phyloP scores from a whole-genome alignment of 2,113 vertebrate genomes.

The Cryptoleucopteryx plumbea region DNA sequence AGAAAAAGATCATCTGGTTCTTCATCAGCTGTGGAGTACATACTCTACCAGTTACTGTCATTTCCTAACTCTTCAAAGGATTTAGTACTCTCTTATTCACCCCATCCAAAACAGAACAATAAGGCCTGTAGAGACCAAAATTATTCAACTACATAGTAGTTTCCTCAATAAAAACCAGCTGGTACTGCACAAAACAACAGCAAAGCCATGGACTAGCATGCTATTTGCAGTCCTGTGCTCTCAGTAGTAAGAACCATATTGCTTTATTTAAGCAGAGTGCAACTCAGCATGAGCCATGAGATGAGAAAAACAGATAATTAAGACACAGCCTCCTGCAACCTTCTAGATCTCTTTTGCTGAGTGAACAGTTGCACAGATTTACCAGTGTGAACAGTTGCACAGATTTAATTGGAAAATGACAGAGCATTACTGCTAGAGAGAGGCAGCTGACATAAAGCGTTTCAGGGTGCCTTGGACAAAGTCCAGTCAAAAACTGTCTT shows the following conservation, averaged over 20 bases:
- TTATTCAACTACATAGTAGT: neutral
- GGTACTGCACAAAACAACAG: neutral
- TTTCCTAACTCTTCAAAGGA: constrained; percentile 32
- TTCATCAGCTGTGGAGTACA: constrained; percentile 1
- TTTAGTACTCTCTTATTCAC: neutral
- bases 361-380: neutral
- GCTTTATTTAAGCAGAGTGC: neutral
- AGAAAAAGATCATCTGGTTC: neutral
- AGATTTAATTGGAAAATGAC: neutral
- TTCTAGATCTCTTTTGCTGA: neutral
- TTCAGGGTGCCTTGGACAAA: neutral
- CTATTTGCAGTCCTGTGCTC: neutral
- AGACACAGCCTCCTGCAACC: neutral
- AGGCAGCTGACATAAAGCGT: neutral
- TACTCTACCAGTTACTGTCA: neutral
- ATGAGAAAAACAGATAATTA: neutral
- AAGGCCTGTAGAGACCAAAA: neutral
- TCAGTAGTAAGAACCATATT: neutral
- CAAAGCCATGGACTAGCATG: neutral
- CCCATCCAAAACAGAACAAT: constrained; percentile 9
- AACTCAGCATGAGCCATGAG: neutral
- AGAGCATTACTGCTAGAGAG: neutral
- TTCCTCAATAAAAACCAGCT: constrained; percentile 37
- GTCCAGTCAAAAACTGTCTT: neutral
- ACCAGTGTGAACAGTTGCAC: neutral